A percentile compares a stretch with the other conserved stretches of the same genome.
Conservation (phyloP, 1,140 invertebrate genomes). For the Mizuhopecten yessoensis region DNA sequence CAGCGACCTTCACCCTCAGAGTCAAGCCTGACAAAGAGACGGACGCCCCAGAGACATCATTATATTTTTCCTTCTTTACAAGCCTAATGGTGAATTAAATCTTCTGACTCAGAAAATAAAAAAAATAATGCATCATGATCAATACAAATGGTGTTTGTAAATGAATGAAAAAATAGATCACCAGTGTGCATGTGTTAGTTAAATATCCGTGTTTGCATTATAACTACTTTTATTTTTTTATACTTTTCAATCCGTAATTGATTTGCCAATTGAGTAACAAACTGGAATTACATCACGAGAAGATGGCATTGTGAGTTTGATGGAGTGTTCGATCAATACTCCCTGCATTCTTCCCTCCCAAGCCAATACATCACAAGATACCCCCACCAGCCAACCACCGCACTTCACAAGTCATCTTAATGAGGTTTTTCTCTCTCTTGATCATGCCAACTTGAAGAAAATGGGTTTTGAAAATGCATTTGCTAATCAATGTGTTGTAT, state of each 20-base stretch:
- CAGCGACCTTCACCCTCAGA: neutral
- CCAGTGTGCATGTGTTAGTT: neutral
- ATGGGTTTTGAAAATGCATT: neutral
- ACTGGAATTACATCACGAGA: conserved; percentile 15
- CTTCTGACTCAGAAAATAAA: neutral
- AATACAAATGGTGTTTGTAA: conserved; percentile 34
- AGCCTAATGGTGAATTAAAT: conserved; percentile 23
- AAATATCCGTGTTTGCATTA: conserved; percentile 1
- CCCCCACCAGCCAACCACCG: neutral
- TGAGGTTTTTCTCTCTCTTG: neutral
- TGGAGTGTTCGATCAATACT: neutral
- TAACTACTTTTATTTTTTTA: neutral
- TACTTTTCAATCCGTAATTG: neutral
- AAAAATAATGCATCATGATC: neutral
- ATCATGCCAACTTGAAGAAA: neutral
- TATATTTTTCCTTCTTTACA: neutral
- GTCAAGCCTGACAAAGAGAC: neutral
- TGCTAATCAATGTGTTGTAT: neutral
- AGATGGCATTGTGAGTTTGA: neutral
- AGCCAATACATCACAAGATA: conserved; percentile 17
- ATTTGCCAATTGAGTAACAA: conserved; percentile 14
- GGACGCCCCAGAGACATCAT: conserved; percentile 3
- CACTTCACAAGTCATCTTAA: neutral
- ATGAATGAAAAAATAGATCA: conserved; percentile 25
- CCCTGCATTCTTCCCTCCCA: neutral